phyloP scores from a whole-genome alignment of 2,888 invertebrate species.

The Mactromeris polynyma region DNA sequence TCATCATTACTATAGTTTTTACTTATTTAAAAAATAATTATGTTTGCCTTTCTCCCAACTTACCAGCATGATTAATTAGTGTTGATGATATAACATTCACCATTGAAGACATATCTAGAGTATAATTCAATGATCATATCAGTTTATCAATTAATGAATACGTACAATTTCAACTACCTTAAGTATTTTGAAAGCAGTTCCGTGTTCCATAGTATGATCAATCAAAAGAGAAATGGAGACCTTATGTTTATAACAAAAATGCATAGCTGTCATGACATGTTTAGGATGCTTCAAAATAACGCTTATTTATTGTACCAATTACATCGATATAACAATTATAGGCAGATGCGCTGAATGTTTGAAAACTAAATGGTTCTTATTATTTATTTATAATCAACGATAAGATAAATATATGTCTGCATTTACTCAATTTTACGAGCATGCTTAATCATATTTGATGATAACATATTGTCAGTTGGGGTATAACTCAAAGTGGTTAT shows the following conservation, averaged over 20 bases:
- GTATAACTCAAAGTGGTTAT: neutral
- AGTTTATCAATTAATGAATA: neutral
- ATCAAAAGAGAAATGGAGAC: no score
- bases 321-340: neutral
- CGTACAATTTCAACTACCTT: neutral
- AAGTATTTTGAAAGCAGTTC: neutral
- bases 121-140: neutral
- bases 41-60: no score
- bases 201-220: neutral
- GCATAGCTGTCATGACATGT: neutral
- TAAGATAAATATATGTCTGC: neutral
- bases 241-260: no score
- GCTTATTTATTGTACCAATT: neutral
- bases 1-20: no score
- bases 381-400: neutral
- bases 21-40: no score
- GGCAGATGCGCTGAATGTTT: neutral
- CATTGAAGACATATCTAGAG: neutral
- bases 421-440: neutral
- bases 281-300: neutral
- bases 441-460: neutral
- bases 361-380: neutral
- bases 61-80: no score
- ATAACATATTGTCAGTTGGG: neutral
- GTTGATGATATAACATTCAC: neutral